These are phyloP conservation scores for Pterois miles DNA, from an alignment of 2,797 vertebrate species.

Conservation along the genomic window DNA sequence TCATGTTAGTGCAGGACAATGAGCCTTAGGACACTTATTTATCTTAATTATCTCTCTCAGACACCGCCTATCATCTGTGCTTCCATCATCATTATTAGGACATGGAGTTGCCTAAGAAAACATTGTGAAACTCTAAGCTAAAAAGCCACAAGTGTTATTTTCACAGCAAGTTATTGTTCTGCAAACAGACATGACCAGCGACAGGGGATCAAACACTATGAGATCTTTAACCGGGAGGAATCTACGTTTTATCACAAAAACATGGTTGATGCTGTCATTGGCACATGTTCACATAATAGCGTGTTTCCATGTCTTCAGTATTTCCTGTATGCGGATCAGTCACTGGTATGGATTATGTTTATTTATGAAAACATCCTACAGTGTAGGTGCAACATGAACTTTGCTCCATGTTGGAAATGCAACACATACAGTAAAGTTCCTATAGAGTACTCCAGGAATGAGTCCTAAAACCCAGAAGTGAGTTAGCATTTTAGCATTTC, in stretches of 20 bases:
- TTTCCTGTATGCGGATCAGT: neutral
- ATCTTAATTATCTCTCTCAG: neutral
- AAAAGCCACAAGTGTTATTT: conserved; percentile 7
- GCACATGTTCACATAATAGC: neutral
- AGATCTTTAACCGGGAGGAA: neutral
- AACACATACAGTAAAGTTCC: neutral
- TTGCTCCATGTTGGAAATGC: neutral
- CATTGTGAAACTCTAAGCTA: conserved; percentile 4
- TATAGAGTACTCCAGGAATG: no score
- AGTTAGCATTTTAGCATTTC: no score
- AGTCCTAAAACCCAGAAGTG: no score
- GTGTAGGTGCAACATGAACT: neutral
- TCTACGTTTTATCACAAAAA: neutral
- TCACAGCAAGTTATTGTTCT: neutral
- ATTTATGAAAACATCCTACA: neutral
- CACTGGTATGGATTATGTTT: neutral
- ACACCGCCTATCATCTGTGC: neutral
- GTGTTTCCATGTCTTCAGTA: neutral
- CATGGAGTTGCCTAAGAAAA: neutral
- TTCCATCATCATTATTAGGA: neutral
- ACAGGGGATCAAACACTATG: neutral
- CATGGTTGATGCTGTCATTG: neutral
- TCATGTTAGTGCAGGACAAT: neutral
- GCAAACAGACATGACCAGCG: neutral
- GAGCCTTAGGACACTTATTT: neutral